Evolutionary conservation across 2,797 vertebrate species (phyloP).

Genomic region (Crocodylus rhombifer): DNA sequence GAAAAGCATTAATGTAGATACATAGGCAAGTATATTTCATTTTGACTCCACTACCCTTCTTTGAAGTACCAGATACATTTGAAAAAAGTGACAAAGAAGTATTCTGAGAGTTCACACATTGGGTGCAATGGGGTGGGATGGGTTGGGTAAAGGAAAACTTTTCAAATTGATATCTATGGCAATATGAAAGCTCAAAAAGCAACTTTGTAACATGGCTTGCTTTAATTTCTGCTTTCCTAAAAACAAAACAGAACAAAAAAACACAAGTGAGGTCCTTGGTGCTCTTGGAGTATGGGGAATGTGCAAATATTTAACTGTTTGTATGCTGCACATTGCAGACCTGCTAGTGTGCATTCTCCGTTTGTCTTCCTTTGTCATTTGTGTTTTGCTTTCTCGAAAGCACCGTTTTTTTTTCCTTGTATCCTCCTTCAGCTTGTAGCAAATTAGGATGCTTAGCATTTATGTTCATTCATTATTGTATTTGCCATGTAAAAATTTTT

Average conservation of each 20-base stretch:
- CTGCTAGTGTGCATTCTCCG: slow-evolving; percentile 83
- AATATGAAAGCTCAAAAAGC: slow-evolving; percentile 75
- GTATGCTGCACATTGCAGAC: slow-evolving; percentile 87
- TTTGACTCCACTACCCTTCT: slow-evolving; percentile 44
- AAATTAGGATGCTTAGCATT: slow-evolving; percentile 86
- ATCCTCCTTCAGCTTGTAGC: slow-evolving; percentile 85
- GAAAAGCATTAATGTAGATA: slow-evolving; percentile 38
- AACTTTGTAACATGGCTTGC: slow-evolving; percentile 78
- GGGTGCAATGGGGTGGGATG: slow-evolving; percentile 40
- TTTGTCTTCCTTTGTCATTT: slow-evolving; percentile 85
- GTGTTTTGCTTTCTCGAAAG: slow-evolving; percentile 84
- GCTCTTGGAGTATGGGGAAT: slow-evolving; percentile 89
- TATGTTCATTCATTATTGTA: slow-evolving; percentile 87
- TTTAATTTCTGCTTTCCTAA: slow-evolving; percentile 83
- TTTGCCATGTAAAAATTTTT: slow-evolving; percentile 90
- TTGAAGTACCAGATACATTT: slow-evolving; percentile 65
- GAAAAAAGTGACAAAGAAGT: slow-evolving; percentile 71
- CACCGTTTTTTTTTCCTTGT: slow-evolving; percentile 74
- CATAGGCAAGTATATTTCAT: slow-evolving; percentile 71
- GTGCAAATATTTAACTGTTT: slow-evolving; percentile 95
- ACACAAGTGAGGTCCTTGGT: slow-evolving; percentile 87
- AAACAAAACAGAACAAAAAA: slow-evolving; percentile 50
- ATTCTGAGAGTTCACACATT: slow-evolving; percentile 65
- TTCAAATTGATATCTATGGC: slow-evolving; percentile 72
- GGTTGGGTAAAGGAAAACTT: slow-evolving; percentile 65